Evolutionary conservation across 2,888 invertebrate genomes (phyloP).

Genomic region (Exocentrus adspersus): DNA sequence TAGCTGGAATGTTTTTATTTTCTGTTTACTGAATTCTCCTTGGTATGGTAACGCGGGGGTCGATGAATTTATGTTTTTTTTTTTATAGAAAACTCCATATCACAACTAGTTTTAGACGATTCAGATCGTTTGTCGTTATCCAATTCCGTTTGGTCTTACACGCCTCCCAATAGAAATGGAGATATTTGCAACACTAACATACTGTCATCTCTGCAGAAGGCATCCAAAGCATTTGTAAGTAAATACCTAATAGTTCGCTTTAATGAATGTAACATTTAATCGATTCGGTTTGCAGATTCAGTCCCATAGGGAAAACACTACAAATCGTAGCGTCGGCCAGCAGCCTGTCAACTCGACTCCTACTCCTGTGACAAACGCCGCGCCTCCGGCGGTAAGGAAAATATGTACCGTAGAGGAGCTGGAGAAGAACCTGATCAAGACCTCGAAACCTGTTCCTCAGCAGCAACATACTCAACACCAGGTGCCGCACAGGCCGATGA

Average conservation of each 20-base stretch:
- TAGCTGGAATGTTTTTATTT: too few relatives aligned
- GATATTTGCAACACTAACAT: slow-evolving; percentile 47
- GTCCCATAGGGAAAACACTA: slow-evolving; percentile 38
- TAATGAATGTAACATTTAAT: background rate
- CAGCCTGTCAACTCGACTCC: slow-evolving; percentile 30
- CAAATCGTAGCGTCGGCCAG: slow-evolving; percentile 23
- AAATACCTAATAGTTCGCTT: background rate
- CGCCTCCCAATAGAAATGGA: slow-evolving; percentile 51
- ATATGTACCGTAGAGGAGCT: slow-evolving; percentile 79
- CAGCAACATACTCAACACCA: slow-evolving; percentile 50
- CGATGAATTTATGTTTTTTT: too few relatives aligned
- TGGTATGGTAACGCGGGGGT: too few relatives aligned
- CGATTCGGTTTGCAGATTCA: slow-evolving; percentile 49
- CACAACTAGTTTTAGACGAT: slow-evolving; percentile 52
- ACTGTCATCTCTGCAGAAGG: slow-evolving; percentile 51
- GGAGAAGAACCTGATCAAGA: slow-evolving; percentile 73
- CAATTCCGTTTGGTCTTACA: slow-evolving; percentile 57
- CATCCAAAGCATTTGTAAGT: slow-evolving; percentile 57
- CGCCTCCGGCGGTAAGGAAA: slow-evolving; percentile 63
- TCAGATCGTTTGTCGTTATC: slow-evolving; percentile 46
- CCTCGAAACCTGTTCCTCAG: slow-evolving; percentile 51
- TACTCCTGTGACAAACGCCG: slow-evolving; percentile 18
- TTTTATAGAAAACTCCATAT: slow-evolving; percentile 55
- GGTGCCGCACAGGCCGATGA: slow-evolving; percentile 37
- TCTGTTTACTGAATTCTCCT: too few relatives aligned